Conservation (phyloP, 1,140 invertebrate genomes). For the Littorina saxatilis region DNA sequence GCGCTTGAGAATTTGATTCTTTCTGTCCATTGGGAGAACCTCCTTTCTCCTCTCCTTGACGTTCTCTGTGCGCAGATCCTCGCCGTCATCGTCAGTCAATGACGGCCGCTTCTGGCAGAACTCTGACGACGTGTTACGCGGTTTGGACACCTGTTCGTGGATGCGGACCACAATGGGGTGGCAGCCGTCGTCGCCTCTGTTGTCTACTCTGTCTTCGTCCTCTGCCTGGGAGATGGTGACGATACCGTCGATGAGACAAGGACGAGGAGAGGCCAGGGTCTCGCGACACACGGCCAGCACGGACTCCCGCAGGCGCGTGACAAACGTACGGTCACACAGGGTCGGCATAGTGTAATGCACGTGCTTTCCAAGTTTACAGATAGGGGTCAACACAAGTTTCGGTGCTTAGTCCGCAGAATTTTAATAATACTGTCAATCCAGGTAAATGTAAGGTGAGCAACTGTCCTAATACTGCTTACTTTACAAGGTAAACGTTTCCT, state of each 20-base stretch:
- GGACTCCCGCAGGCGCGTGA: constrained; percentile 60
- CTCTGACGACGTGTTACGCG: not conserved
- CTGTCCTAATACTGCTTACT: not conserved
- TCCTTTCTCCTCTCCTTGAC: not conserved
- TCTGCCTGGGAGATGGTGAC: constrained; percentile 61
- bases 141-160: constrained; percentile 54
- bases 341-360: constrained; percentile 34
- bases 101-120: too few species aligned
- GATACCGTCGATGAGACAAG: constrained; percentile 65
- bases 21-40: not conserved
- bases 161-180: constrained; percentile 66
- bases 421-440: not conserved
- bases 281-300: constrained; percentile 64
- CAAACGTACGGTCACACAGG: constrained; percentile 46
- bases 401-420: too few species aligned
- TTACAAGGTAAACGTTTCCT: not conserved
- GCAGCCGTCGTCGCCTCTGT: constrained; percentile 52
- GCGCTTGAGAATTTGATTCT: not conserved
- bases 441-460: not conserved
- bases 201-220: too few species aligned
- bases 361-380: not conserved
- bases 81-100: too few species aligned
- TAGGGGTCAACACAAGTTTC: too few species aligned
- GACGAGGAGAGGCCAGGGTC: constrained; percentile 50
- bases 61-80: too few species aligned